phyloP scores from a whole-genome alignment of 2,113 vertebrate genomes.

The Micromys minutus region DNA sequence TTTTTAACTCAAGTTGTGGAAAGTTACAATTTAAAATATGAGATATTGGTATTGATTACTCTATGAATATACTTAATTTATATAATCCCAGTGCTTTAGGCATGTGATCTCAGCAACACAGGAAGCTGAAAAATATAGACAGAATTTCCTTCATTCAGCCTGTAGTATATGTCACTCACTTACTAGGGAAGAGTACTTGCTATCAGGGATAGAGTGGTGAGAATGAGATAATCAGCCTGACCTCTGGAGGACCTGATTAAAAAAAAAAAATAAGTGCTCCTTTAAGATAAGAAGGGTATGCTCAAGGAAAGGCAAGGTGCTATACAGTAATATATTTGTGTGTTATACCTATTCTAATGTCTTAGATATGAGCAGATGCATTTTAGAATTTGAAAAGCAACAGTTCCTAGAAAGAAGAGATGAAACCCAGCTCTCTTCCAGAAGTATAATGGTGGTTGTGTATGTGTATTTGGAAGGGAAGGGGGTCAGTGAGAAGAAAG shows the following conservation, averaged over 20 bases:
- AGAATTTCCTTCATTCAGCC: not conserved
- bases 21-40: too few relatives aligned
- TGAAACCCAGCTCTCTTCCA: accelerated
- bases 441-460: too few relatives aligned
- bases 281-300: accelerated
- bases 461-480: too few relatives aligned
- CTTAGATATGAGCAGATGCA: not conserved
- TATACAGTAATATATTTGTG: accelerated
- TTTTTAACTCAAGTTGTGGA: too few relatives aligned
- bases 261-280: not conserved
- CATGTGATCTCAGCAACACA: not conserved
- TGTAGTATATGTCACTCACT: not conserved
- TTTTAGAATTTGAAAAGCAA: not conserved
- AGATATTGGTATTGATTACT: too few relatives aligned
- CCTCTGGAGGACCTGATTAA: not conserved
- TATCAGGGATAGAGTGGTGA: accelerated
- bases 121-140: not conserved
- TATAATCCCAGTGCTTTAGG: not conserved
- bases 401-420: not conserved
- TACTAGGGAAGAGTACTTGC: not conserved
- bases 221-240: not conserved
- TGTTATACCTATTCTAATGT: not conserved
- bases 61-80: too few relatives aligned
- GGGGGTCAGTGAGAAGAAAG: too few relatives aligned
- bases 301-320: not conserved